Evolutionary conservation across 2,888 invertebrate genomes (phyloP).

Genomic region (Agriopis leucophaearia): DNA sequence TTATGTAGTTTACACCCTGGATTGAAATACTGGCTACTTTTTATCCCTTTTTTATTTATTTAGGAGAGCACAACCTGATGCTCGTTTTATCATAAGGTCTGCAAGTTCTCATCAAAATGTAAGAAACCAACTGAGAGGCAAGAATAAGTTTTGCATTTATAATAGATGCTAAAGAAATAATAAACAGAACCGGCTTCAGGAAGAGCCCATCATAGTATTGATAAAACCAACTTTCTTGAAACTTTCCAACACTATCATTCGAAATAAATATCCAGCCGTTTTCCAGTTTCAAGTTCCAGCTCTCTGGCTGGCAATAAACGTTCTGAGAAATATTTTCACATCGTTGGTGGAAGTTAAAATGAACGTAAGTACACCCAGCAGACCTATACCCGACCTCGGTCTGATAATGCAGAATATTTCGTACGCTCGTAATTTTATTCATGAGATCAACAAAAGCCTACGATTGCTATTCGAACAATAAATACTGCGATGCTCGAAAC

Average conservation of each 20-base stretch:
- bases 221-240: conserved; percentile 25
- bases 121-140: too few relatives aligned
- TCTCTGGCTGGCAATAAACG: conserved; percentile 81
- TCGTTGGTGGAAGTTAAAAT: conserved; percentile 84
- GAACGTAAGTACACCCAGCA: conserved; percentile 82
- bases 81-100: too few relatives aligned
- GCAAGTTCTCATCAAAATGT: too few relatives aligned
- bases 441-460: conserved; percentile 67
- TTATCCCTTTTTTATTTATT: too few relatives aligned
- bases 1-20: too few relatives aligned
- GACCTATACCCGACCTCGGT: conserved; percentile 74
- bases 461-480: conserved; percentile 54
- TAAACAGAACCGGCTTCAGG: not conserved
- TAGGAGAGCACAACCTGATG: too few relatives aligned
- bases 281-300: conserved; percentile 52
- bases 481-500: conserved; percentile 44
- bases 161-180: too few relatives aligned
- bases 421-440: conserved; percentile 80
- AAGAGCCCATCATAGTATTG: conserved; percentile 5
- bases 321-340: conserved; percentile 83
- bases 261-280: conserved; percentile 40
- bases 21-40: too few relatives aligned
- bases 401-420: conserved; percentile 78
- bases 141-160: too few relatives aligned
- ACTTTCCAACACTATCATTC: conserved; percentile 30